phyloP scores from a whole-genome alignment of 2,113 vertebrate genomes.

The Syngnathoides biaculeatus region DNA sequence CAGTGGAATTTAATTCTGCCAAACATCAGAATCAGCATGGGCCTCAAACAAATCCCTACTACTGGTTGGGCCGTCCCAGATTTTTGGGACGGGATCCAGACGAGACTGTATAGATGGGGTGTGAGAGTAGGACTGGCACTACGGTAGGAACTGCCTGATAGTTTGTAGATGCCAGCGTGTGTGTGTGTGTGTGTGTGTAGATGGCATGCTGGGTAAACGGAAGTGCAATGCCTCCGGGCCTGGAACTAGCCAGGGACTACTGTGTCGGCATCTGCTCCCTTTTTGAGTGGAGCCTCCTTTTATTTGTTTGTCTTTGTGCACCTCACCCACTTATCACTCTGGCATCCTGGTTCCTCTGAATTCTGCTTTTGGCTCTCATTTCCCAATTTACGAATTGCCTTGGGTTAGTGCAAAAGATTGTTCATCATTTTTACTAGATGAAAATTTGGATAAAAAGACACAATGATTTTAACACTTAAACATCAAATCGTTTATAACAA shows the following conservation, averaged over 20 bases:
- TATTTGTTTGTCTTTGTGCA: constrained; percentile 7
- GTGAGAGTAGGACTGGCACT: constrained; percentile 25
- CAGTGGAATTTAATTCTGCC: too few species aligned
- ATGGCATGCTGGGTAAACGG: constrained; percentile 54
- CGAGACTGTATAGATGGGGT: constrained; percentile 30
- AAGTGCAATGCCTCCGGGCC: constrained; percentile 53
- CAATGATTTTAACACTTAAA: background rate
- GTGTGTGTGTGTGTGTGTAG: constrained; percentile 35
- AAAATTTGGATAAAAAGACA: background rate
- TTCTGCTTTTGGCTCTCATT: background rate
- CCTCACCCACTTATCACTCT: constrained; percentile 1
- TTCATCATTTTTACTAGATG: background rate
- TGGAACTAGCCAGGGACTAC: constrained; percentile 58
- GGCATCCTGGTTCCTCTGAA: background rate
- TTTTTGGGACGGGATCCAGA: background rate
- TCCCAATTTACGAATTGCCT: constrained; percentile 3
- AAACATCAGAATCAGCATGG: too few species aligned
- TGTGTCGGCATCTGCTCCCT: constrained; percentile 64
- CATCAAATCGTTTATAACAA: background rate
- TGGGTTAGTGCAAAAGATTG: background rate
- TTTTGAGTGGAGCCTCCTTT: constrained; percentile 16
- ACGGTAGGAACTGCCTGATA: constrained; percentile 33
- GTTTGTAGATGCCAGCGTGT: constrained; percentile 27
- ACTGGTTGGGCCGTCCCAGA: too few species aligned
- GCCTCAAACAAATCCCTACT: too few species aligned